Conservation (phyloP, 2,888 invertebrate species). For the Acleris cristana region DNA sequence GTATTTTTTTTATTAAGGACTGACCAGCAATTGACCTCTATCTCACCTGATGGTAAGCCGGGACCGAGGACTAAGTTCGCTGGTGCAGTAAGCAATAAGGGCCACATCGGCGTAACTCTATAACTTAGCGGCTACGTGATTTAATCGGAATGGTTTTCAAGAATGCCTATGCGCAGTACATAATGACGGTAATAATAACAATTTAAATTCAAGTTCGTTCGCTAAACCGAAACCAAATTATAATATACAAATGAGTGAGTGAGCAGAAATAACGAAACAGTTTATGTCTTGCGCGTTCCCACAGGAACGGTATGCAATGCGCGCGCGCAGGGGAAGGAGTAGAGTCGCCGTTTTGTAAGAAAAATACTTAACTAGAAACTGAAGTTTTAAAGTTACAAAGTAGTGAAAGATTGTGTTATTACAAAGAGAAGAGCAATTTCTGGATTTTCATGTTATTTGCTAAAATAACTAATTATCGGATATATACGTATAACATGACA, state of each 20-base stretch:
- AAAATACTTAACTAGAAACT: not conserved
- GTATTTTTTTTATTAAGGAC: too few species aligned
- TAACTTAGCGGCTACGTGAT: constrained; percentile 35
- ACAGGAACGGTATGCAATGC: constrained; percentile 81
- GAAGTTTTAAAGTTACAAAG: not conserved
- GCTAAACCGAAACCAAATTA: constrained; percentile 71
- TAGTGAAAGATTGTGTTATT: too few species aligned
- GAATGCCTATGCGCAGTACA: constrained; percentile 46
- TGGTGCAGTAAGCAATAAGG: constrained; percentile 1
- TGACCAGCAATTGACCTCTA: too few species aligned
- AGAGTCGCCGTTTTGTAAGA: constrained; percentile 47
- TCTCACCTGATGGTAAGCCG: too few species aligned
- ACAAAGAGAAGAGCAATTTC: too few species aligned
- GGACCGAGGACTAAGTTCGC: too few species aligned
- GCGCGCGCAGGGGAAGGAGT: constrained; percentile 49
- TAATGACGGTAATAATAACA: constrained; percentile 62
- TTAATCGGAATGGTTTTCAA: constrained; percentile 38
- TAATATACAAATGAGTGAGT: constrained; percentile 82
- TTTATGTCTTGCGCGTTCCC: constrained; percentile 82
- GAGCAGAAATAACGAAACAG: constrained; percentile 82
- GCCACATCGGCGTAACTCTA: constrained; percentile 22
- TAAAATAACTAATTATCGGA: too few species aligned
- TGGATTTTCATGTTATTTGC: too few species aligned
- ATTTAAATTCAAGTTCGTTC: constrained; percentile 60
- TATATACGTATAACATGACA: too few species aligned